These are phyloP conservation scores for Megaceryle maxima DNA, from an alignment of 2,113 vertebrate genomes.

Conservation along the genomic window DNA sequence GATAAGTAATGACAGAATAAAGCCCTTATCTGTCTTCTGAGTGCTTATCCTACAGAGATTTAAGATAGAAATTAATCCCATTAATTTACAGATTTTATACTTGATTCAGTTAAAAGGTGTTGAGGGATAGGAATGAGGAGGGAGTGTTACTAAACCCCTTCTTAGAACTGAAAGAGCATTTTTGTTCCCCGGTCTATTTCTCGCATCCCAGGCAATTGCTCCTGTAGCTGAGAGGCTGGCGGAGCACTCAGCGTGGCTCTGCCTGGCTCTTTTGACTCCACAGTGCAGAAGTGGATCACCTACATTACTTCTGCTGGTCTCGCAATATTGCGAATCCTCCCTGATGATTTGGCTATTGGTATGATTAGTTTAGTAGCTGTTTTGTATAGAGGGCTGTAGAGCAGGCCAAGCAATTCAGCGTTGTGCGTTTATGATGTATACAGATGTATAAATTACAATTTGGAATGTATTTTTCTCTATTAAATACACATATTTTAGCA, in stretches of 20 bases:
- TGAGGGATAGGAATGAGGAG: background rate
- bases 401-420: background rate
- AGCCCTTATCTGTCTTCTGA: background rate
- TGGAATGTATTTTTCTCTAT: background rate
- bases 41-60: background rate
- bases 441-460: background rate
- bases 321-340: background rate
- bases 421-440: background rate
- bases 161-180: background rate
- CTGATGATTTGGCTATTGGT: background rate
- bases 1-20: background rate
- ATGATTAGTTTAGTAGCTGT: background rate
- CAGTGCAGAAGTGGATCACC: background rate
- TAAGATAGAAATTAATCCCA: background rate
- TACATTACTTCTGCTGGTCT: background rate
- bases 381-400: background rate
- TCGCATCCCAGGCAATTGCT: background rate
- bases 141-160: background rate
- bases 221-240: background rate
- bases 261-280: background rate
- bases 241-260: background rate
- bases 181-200: background rate
- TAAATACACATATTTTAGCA: background rate
- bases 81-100: background rate
- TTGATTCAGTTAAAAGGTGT: background rate